Conservation (phyloP, 2,888 invertebrate genomes). For the Mechanitis messenoides region DNA sequence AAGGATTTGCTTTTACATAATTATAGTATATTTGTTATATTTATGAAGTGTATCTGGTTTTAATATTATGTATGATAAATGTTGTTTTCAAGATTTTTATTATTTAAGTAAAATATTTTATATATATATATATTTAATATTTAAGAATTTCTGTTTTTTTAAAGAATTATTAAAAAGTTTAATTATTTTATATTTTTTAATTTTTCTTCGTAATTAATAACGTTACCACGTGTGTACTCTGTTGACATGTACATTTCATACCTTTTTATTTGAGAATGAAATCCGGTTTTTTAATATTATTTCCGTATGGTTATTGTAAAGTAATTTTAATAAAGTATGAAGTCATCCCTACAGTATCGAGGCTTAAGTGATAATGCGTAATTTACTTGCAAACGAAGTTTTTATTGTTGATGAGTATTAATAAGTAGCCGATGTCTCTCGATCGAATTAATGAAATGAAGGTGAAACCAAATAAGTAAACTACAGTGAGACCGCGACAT, state of each 20-base stretch:
- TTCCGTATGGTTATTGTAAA: not conserved
- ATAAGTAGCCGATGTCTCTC: slow-evolving; percentile 18
- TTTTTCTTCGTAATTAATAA: too few species aligned
- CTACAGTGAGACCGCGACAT: slow-evolving; percentile 17
- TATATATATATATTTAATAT: too few species aligned
- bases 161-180: too few species aligned
- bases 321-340: slow-evolving; percentile 10
- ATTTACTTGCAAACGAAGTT: slow-evolving; percentile 22
- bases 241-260: too few species aligned
- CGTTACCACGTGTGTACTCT: too few species aligned
- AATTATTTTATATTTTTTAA: too few species aligned
- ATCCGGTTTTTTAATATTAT: too few species aligned
- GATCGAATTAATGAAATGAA: slow-evolving; percentile 35
- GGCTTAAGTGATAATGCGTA: slow-evolving; percentile 14
- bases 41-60: not conserved
- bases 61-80: not conserved
- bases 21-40: slow-evolving; percentile 17
- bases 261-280: too few species aligned
- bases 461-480: slow-evolving; percentile 33
- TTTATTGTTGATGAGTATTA: slow-evolving; percentile 25
- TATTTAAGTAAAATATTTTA: too few species aligned
- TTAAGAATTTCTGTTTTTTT: too few species aligned
- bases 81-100: not conserved
- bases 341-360: slow-evolving; percentile 8
- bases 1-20: slow-evolving; percentile 15